Conservation (phyloP, 2,888 invertebrate species). For the Lochmaea capreae region DNA sequence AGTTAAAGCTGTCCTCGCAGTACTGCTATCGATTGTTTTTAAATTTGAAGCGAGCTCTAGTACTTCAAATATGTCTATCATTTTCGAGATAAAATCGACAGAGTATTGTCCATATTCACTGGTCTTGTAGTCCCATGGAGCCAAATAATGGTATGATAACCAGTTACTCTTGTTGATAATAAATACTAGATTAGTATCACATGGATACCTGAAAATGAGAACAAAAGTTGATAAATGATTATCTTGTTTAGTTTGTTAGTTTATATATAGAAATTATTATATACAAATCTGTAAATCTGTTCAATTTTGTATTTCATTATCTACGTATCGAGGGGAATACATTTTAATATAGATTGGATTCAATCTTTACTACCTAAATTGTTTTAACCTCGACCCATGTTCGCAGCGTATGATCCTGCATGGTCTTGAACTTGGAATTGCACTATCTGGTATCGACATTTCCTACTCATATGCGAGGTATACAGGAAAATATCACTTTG, state of each 20-base stretch:
- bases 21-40: slow-evolving; percentile 72
- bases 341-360: too few relatives aligned
- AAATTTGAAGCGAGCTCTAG: slow-evolving; percentile 75
- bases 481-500: too few relatives aligned
- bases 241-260: too few relatives aligned
- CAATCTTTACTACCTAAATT: too few relatives aligned
- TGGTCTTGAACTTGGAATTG: too few relatives aligned
- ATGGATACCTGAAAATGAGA: slow-evolving; percentile 69
- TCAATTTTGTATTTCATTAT: too few relatives aligned
- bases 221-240: background rate
- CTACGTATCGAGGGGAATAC: too few relatives aligned
- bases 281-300: background rate
- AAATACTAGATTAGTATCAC: slow-evolving; percentile 81
- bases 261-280: background rate
- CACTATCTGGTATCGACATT: too few relatives aligned
- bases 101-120: slow-evolving; percentile 84
- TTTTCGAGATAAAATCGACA: slow-evolving; percentile 74
- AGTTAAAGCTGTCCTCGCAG: slow-evolving; percentile 74
- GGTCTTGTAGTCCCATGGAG: slow-evolving; percentile 85
- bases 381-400: too few relatives aligned
- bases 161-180: slow-evolving; percentile 80
- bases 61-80: slow-evolving; percentile 78
- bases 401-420: too few relatives aligned
- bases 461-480: too few relatives aligned
- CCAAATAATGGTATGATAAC: slow-evolving; percentile 83